A percentile compares a stretch with the other conserved stretches of the same genome.
phyloP scores from a whole-genome alignment of 37 sponge, comb jelly and placozoan species.

The Ianthella basta region DNA sequence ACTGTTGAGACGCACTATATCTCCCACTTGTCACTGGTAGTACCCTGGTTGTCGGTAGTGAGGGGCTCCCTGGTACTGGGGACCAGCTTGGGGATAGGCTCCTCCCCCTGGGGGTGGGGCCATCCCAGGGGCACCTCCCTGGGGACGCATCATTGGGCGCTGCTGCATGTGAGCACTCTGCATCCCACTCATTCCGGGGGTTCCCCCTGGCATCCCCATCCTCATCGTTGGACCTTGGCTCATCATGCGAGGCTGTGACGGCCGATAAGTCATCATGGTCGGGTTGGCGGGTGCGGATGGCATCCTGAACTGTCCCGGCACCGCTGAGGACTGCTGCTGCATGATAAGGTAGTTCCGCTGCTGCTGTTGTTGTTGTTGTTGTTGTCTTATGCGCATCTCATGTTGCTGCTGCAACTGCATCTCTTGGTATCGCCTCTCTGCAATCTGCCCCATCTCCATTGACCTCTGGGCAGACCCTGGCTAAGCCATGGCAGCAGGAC shows the following conservation, averaged over 20 bases:
- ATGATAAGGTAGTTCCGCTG: not conserved
- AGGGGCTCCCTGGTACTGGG: not conserved
- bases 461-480: too few species aligned
- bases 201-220: not conserved
- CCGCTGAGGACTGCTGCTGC: not conserved
- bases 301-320: not conserved
- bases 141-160: not conserved
- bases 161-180: conserved; percentile 1
- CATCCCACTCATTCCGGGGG: not conserved
- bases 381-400: not conserved
- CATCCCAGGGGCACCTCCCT: not conserved
- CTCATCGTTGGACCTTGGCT: too few species aligned
- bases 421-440: not conserved
- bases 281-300: not conserved
- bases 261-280: not conserved
- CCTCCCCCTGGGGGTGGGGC: not conserved
- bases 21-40: not conserved
- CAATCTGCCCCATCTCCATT: not conserved
- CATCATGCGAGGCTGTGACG: too few species aligned
- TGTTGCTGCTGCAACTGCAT: conserved; percentile 1
- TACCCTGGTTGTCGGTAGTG: conserved; percentile 4
- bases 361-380: conserved; percentile 20
- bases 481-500: too few species aligned
- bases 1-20: too few species aligned
- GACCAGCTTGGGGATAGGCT: not conserved